A percentile compares a stretch with the other conserved stretches of the same genome.
These are phyloP conservation scores for Apodemus speciosus DNA, from an alignment of 2,113 vertebrate species.

Conservation along the genomic window DNA sequence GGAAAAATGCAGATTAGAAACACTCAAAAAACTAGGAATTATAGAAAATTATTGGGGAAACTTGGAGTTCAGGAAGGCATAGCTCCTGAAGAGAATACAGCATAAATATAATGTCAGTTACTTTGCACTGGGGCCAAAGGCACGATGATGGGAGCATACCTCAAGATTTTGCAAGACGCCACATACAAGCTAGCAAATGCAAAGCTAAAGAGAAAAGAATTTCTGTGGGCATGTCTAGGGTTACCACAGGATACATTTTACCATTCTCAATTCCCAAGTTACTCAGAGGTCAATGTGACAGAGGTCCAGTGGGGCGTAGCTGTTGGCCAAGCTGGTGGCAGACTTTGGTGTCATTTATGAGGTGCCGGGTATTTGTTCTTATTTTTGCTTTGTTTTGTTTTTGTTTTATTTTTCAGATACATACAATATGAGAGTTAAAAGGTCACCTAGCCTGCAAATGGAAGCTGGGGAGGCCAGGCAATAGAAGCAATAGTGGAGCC, in stretches of 20 bases:
- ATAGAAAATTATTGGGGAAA: background rate
- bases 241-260: background rate
- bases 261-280: background rate
- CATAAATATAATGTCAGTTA: background rate
- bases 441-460: background rate
- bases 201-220: background rate
- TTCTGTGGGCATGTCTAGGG: too few relatives aligned
- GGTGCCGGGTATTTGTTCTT: background rate
- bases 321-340: background rate
- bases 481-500: background rate
- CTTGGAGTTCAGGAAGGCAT: background rate
- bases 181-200: background rate
- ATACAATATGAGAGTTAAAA: background rate
- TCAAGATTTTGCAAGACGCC: background rate
- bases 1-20: background rate
- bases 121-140: background rate
- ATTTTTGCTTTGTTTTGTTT: background rate
- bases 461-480: background rate
- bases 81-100: too few relatives aligned
- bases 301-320: background rate
- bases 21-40: background rate
- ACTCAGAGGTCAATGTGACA: background rate
- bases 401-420: background rate
- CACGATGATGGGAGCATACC: rapidly evolving
- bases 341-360: background rate